Conservation (phyloP, 2,888 invertebrate species). For the Drosophila lutescens region DNA sequence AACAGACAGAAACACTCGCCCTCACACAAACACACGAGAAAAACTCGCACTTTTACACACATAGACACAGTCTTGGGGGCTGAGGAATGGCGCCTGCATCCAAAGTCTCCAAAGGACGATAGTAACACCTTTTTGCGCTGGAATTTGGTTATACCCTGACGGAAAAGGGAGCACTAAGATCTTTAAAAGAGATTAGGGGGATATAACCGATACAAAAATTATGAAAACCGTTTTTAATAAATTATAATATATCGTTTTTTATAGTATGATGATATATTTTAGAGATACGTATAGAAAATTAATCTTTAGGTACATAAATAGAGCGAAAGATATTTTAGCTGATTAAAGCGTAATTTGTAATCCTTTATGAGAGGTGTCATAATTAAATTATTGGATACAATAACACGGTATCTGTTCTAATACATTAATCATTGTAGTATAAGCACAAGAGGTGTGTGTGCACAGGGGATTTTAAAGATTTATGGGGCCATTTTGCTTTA, state of each 20-base stretch:
- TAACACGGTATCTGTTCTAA: neutral
- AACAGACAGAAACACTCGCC: constrained; percentile 51
- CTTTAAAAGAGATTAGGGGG: neutral
- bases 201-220: neutral
- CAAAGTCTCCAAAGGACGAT: constrained; percentile 21
- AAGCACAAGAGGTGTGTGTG: neutral
- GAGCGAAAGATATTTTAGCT: neutral
- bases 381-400: neutral
- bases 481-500: neutral
- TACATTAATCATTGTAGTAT: neutral
- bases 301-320: no score
- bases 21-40: constrained; percentile 33
- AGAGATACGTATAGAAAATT: neutral
- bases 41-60: constrained; percentile 17
- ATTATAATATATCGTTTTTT: neutral
- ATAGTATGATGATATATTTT: neutral
- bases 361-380: neutral
- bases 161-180: neutral
- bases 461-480: neutral
- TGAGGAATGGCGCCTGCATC: constrained; percentile 47
- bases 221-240: no score
- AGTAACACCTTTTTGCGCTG: constrained; percentile 42
- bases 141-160: constrained; percentile 17
- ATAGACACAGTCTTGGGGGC: constrained; percentile 5
- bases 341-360: neutral